phyloP scores from a whole-genome alignment of 2,797 vertebrate species.

The Rhynchonycteris naso region DNA sequence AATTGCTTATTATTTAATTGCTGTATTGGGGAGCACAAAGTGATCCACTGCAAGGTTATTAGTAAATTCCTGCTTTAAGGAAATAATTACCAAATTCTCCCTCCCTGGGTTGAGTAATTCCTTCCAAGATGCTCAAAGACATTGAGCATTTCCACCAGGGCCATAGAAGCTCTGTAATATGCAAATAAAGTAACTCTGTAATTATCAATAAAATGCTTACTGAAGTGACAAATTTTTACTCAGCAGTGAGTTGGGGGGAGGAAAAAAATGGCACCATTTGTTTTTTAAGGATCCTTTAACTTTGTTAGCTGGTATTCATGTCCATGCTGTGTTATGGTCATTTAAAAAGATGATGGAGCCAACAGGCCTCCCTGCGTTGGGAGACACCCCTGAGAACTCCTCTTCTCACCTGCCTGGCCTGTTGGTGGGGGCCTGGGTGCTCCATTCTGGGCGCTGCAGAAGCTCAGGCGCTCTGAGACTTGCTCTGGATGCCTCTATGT shows the following conservation, averaged over 20 bases:
- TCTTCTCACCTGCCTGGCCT: background rate
- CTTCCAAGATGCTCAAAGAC: slow-evolving; percentile 75
- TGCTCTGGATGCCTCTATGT: background rate
- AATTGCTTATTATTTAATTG: slow-evolving; percentile 77
- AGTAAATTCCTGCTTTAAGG: slow-evolving; percentile 78
- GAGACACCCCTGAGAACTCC: background rate
- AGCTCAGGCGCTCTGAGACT: background rate
- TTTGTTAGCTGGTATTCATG: slow-evolving; percentile 67
- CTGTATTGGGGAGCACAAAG: slow-evolving; percentile 60
- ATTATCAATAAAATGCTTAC: slow-evolving; percentile 84
- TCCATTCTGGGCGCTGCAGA: background rate
- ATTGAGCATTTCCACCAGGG: slow-evolving; percentile 73
- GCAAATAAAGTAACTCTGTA: slow-evolving; percentile 81
- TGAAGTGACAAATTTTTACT: slow-evolving; percentile 82
- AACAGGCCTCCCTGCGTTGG: background rate
- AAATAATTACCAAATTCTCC: slow-evolving; percentile 78
- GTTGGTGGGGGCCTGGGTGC: background rate
- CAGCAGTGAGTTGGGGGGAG: slow-evolving; percentile 59
- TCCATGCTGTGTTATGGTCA: slow-evolving; percentile 65
- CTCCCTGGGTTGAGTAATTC: slow-evolving; percentile 77
- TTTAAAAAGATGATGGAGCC: slow-evolving; percentile 63
- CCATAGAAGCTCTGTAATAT: slow-evolving; percentile 78
- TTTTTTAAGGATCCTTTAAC: slow-evolving; percentile 79
- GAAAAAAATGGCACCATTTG: slow-evolving; percentile 60
- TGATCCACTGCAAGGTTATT: slow-evolving; percentile 71